These are phyloP conservation scores for Cylindroiulus punctatus DNA, from an alignment of 2,888 invertebrate species.

Conservation along the genomic window DNA sequence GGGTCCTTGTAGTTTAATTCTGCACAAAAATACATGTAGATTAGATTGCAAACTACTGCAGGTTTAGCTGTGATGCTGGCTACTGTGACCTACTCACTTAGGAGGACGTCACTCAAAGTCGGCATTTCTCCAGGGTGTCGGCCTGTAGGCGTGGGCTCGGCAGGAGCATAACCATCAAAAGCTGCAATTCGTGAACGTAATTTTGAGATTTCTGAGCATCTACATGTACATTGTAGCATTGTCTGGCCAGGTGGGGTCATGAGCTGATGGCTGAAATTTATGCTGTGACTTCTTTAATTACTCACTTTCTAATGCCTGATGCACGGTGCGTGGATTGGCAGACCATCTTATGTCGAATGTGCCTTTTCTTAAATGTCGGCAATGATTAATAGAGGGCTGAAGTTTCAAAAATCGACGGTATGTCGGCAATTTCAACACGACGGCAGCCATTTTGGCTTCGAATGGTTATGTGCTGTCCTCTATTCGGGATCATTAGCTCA, in stretches of 20 bases:
- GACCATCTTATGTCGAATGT: neutral
- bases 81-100: neutral
- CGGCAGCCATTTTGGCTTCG: neutral
- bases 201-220: neutral
- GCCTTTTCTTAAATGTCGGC: neutral
- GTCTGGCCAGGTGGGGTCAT: neutral
- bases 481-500: too few relatives aligned
- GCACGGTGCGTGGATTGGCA: neutral
- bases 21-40: neutral
- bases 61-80: neutral
- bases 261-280: neutral
- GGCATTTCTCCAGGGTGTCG: constrained; percentile 35
- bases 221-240: neutral
- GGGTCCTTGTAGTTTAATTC: neutral
- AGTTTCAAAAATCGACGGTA: constrained; percentile 8
- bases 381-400: neutral
- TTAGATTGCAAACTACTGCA: neutral
- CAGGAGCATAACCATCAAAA: neutral
- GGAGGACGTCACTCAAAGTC: constrained; percentile 22
- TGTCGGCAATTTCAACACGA: neutral
- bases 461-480: too few relatives aligned
- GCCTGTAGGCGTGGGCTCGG: neutral
- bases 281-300: neutral
- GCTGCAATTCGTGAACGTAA: neutral
- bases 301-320: neutral